A percentile compares a stretch with the other conserved stretches of the same genome.
phyloP scores from a whole-genome alignment of 2,113 vertebrate genomes.

The Bungarus multicinctus region DNA sequence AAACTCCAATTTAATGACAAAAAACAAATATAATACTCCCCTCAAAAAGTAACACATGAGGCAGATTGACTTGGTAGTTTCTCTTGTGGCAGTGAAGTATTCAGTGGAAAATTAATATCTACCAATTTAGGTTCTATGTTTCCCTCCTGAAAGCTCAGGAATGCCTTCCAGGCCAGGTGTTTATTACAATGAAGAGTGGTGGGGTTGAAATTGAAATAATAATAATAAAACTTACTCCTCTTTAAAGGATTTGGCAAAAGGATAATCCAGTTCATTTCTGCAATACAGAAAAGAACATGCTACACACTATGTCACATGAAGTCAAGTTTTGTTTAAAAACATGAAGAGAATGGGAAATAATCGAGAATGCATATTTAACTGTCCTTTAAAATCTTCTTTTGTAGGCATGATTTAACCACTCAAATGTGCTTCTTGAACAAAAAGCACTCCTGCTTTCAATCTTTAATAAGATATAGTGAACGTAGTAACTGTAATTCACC shows the following conservation, averaged over 20 bases:
- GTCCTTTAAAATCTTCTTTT: slow-evolving; percentile 31
- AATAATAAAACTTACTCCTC: not conserved
- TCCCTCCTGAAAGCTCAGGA: not conserved
- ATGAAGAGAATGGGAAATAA: slow-evolving; percentile 37
- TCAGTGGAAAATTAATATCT: not conserved
- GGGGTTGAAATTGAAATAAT: not conserved
- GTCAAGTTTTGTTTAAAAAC: slow-evolving; percentile 24
- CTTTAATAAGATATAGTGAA: slow-evolving; percentile 24
- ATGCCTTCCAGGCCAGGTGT: not conserved
- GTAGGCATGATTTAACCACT: slow-evolving; percentile 18
- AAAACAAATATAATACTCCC: not conserved
- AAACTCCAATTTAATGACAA: not conserved
- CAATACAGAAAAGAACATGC: slow-evolving; percentile 7
- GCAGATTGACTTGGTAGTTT: not conserved
- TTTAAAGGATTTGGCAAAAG: slow-evolving; percentile 20
- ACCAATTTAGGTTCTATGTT: not conserved
- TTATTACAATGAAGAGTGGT: not conserved
- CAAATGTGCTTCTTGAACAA: not conserved
- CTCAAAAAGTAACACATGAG: not conserved
- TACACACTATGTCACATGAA: slow-evolving; percentile 40
- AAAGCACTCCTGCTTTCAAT: slow-evolving; percentile 24
- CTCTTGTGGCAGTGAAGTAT: not conserved
- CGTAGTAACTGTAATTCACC: slow-evolving; percentile 22
- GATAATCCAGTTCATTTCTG: slow-evolving; percentile 1
- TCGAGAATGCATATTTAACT: slow-evolving; percentile 13